Base-by-base conservation (phyloP, 2,888 invertebrate species). In the Sympetrum striolatum region DNA sequence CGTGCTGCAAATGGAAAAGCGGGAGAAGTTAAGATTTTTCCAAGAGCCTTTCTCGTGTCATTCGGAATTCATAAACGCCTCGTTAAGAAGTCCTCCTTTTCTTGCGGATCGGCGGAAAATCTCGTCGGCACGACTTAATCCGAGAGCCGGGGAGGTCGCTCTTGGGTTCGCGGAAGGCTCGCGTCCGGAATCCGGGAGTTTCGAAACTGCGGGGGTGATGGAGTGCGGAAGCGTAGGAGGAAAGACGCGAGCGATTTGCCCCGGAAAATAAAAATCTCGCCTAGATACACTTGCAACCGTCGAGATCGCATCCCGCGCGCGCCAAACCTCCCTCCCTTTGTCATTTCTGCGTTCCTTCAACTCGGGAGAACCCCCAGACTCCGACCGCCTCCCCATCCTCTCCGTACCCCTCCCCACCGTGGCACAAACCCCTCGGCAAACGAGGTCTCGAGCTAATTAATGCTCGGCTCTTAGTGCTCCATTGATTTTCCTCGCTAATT, bases 361-460 rank as follows among this genome's bases (percentile, higher is more conserved):
- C 44, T 44, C 44, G 0, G 44, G 44, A 8, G 44, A 44, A 44
- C 44, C 10, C 44, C 44, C n/a, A n/a, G 44, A 6, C 44, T 35
- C 80, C 31, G 35, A 15, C 80, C 5, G 4, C 31, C 80, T n/a
- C 14, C 35, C 58, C 18, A 35, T 35, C 82, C 53, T 53, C 82
- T 5, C 53, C 58, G 58, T 37, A 2, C 60, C 37, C 60, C 64
- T 82, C 53, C 37, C 58, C 60, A n/a, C 53, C 82, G 58, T 35
- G 31, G 82, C 86, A 86, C 86, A 86, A 86, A 86, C 86, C 86
- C n/a, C 86, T 58, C 86, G 60, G 86, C 86, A 86, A 86, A 86
- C 86, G 86, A 86, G 86, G 86, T 86, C 86, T 86, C 86, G 86
- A 60, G 86, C 86, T 86, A 86, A 86, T 86, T 86, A 86, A 86